Evolutionary conservation across 2,113 vertebrate species (phyloP).

Genomic region (Ceyx margarethae): DNA sequence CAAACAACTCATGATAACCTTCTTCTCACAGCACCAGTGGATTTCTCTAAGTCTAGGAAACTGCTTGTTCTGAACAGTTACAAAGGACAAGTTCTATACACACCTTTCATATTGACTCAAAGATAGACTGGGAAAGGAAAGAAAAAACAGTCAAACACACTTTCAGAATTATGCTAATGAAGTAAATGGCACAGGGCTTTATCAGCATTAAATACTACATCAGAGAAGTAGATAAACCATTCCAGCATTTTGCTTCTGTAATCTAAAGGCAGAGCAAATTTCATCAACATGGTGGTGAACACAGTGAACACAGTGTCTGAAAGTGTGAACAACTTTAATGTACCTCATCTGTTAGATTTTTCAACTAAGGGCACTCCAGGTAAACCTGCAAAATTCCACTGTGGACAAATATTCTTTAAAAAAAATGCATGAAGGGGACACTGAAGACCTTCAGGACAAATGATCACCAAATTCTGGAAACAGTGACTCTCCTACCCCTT

Average conservation of each 20-base stretch:
- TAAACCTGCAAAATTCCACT: background rate
- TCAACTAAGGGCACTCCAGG: background rate
- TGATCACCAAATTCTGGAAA: background rate
- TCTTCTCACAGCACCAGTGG: background rate
- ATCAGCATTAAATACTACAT: background rate
- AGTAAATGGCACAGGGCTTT: background rate
- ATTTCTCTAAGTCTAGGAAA: background rate
- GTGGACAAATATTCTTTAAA: background rate
- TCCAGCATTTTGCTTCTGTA: background rate
- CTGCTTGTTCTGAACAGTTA: background rate
- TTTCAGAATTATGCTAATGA: background rate
- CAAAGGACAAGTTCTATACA: background rate
- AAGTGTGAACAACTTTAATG: background rate
- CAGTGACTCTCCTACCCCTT: background rate
- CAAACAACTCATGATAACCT: background rate
- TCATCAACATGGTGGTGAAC: background rate
- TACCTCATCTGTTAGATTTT: background rate
- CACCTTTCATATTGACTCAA: background rate
- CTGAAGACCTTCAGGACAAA: background rate
- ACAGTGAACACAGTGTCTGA: background rate
- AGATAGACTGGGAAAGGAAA: fast-evolving
- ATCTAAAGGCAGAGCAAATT: background rate
- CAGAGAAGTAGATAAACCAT: background rate
- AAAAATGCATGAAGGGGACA: background rate
- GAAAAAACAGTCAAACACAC: background rate